Percentiles rank a stretch among this genome's conserved stretches.
Evolutionary conservation across 2,113 vertebrate species (phyloP).

Genomic region (Phrynocephalus versicolor): DNA sequence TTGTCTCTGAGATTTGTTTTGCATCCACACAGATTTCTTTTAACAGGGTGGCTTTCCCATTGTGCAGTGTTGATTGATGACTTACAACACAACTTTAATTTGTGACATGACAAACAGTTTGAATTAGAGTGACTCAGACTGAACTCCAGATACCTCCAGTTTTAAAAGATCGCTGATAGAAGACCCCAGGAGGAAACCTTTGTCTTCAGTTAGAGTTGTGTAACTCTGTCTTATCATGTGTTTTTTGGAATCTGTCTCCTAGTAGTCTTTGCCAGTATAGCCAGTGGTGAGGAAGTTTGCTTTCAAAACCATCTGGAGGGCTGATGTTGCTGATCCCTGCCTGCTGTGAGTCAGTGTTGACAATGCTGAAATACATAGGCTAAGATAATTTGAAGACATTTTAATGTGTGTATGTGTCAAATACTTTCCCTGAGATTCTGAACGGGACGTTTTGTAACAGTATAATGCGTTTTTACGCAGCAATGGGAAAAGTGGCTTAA

Average conservation of each 20-base stretch:
- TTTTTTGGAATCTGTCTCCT: no score
- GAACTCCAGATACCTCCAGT: not conserved
- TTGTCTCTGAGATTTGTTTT: not conserved
- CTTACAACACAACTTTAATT: not conserved
- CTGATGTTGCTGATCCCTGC: not conserved
- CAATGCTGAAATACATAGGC: not conserved
- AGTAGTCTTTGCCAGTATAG: no score
- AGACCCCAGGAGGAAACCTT: not conserved
- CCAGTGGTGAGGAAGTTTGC: not conserved
- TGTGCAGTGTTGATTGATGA: not conserved
- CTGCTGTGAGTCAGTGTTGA: not conserved
- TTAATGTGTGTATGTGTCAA: not conserved
- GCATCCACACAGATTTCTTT: not conserved
- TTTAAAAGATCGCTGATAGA: not conserved
- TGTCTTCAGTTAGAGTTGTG: not conserved
- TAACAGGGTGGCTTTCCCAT: not conserved
- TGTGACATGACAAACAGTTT: not conserved
- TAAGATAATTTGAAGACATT: not conserved
- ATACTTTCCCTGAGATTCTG: not conserved
- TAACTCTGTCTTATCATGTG: no score
- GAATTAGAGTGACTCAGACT: not conserved
- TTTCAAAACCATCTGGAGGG: not conserved
- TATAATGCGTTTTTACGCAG: not conserved
- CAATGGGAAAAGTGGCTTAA: not conserved
- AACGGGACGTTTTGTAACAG: not conserved